Base-by-base conservation (phyloP, 2,888 invertebrate species). In the Geophilus truncorum region DNA sequence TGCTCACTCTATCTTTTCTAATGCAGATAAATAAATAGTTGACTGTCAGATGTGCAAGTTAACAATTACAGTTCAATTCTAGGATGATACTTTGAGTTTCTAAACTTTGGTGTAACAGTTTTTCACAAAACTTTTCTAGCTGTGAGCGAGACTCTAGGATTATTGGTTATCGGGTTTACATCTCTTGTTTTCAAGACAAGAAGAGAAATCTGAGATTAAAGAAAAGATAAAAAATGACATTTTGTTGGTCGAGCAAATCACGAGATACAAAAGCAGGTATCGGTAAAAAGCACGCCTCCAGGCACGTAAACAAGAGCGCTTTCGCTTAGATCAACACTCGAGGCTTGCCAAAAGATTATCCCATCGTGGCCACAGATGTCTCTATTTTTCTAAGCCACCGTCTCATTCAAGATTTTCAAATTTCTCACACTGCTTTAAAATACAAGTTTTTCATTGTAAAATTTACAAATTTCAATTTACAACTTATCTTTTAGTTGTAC, bases 111-210 rank as follows among this genome's bases (percentile, higher is more conserved):
- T n/a, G n/a, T n/a, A n/a, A n/a, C n/a, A n/a, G n/a, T n/a, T n/a
- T n/a, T 23, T 23, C n/a, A 23, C 23, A 5, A 57, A 51, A 62
- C 10, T 23, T 21, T 23, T 62, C 21, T 62, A 57, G 10, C 18
- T 18, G 57, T 15, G 10, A 62, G 23, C 57, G 57, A 62, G 21
- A 21, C 57, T 62, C 57, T 62, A 62, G 40, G 40, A 18, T 62
- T 62, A 62, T 62, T 62, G 57, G 57, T 62, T 62, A 62, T 62
- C 57, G 57, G 57, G 21, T 62, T 62, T 62, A 62, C 21, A 62
- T 62, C 57, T 62, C 23, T 62, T 62, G 57, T 62, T 62, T 23
- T 18, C 9, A 10, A 40, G 40, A 34, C 34, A 34, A 34, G 34
- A 7, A 34, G 15, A 40, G 40, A 40, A 40, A 40, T 62, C n/a